Evolutionary conservation across 2,113 vertebrate genomes (phyloP), one percentile per base, ranked within the genome.

Genomic region (Pipra filicauda): DNA sequence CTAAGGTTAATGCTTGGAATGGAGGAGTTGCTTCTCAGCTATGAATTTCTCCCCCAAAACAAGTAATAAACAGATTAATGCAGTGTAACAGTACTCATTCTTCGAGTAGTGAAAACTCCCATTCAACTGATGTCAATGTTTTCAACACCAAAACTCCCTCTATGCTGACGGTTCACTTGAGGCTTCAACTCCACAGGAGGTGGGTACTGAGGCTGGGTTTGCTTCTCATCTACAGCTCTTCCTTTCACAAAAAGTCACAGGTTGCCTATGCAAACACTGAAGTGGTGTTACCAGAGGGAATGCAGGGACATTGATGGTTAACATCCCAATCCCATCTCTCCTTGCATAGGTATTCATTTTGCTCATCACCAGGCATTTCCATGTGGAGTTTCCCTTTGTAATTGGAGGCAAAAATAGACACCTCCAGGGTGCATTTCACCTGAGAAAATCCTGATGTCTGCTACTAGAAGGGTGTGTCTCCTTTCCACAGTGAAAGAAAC

Each of bases 51-150:
- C 24, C 31, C 17, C 12, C 17, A 55, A 48, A 70, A 18, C 8
- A 30, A 65, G 5, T 27, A 31, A 62, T 4, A 58, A 66, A 44
- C 1, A 59, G 33, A 67, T 37, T 74, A 13, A 26, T 33, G 39
- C 39, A 73, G 35, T 51, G 33, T 41, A 78, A 20, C 33, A 55
- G 26, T 22, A 10, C 10, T 88, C 16, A 33, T 18, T 64, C 8
- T 43, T 9, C 65, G 37, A 80, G 52, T 5, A 66, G 10, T 26
- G 41, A 80, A 80, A 79, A 46, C 44, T 85, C 8, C 17, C 30
- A 3, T 52, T 86, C 20, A 54, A 37, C 9, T 13, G 4, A 62
- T 0, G 0, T 14, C 62, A 39, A 37, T 44, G 23, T 28, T 66
- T 84, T 66, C n/a, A 81, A 33, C 18, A 86, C 6, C 15, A 72